Base-by-base conservation (phyloP, 2,888 invertebrate species). In the Julus scandinavius region DNA sequence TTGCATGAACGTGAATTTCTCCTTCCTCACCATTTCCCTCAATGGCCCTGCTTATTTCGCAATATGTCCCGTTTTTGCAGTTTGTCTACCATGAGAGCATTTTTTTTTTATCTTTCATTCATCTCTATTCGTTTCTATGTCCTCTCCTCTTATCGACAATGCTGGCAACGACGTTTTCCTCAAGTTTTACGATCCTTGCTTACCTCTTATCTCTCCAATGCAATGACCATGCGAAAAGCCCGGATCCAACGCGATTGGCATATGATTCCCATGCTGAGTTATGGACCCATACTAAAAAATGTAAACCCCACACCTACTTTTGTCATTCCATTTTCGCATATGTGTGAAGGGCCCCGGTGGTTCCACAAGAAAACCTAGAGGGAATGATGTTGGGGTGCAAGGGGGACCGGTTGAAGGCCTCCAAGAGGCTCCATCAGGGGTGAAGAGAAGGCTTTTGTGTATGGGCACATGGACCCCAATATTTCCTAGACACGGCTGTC, bases 121-220 rank as follows among this genome's bases (percentile, higher is more conserved):
- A 63, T 63, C 63, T 63, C n/a, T 17, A 63, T 63, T 63, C 63
- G 17, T 63, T 63, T 63, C 63, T 63, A 63, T 63, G n/a, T 63
- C 63, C 63, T 63, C n/a, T n/a, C 17, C n/a, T 63, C 63, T 63
- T 17, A 63, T 63, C 63, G 63, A 63, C 63, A n/a, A 63, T 63
- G 63, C 63, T 63, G 63, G n/a, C 63, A 63, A 63, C 63, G 63
- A 63, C 63, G 63, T 63, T n/a, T 63, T 63, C 63, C 63, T 63
- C 63, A 7, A 63, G 63, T 63, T 63, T 63, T 63, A 63, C 63
- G 63, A 63, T 6, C 63, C 63, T 63, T 13, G 63, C 63, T 63
- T 63, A 63, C 63, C 63, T 17, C 63, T 63, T 63, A 63, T 63
- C 63, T 17, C n/a, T n/a, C n/a, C 63, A 17, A 3, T 63, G 63